A percentile compares a stretch with the other conserved stretches of the same genome.
These are phyloP conservation scores for Nephrotoma appendiculata DNA, from an alignment of 2,888 invertebrate species.

Conservation along the genomic window DNA sequence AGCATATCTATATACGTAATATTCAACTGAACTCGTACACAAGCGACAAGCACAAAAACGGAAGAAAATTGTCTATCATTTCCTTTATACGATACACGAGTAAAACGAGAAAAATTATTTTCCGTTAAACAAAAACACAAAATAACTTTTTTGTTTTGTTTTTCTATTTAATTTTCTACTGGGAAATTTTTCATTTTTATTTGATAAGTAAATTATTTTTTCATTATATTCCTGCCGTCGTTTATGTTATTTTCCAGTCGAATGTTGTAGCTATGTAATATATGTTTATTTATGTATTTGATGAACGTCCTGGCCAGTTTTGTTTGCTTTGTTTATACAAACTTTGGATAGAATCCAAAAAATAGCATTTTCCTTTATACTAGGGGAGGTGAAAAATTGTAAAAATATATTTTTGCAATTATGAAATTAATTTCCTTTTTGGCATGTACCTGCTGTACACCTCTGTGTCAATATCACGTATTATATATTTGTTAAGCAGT, in stretches of 20 bases:
- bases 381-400: background rate
- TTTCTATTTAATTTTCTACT: background rate
- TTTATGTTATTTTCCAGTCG: background rate
- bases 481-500: background rate
- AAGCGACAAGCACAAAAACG: background rate
- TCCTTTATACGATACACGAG: background rate
- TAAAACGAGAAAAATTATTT: background rate
- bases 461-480: background rate
- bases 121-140: background rate
- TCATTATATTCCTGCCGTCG: background rate
- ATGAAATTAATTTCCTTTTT: background rate
- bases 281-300: background rate
- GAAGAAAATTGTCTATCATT: background rate
- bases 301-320: background rate
- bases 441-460: background rate
- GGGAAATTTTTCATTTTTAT: background rate
- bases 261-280: background rate
- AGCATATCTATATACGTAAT: no score
- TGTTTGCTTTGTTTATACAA: background rate
- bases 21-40: no score
- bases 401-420: background rate
- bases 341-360: background rate
- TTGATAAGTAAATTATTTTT: background rate
- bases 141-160: background rate
- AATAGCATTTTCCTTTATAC: background rate